Evolutionary conservation across 2,888 invertebrate genomes (phyloP).

Genomic region (Stenichneumon culpator): DNA sequence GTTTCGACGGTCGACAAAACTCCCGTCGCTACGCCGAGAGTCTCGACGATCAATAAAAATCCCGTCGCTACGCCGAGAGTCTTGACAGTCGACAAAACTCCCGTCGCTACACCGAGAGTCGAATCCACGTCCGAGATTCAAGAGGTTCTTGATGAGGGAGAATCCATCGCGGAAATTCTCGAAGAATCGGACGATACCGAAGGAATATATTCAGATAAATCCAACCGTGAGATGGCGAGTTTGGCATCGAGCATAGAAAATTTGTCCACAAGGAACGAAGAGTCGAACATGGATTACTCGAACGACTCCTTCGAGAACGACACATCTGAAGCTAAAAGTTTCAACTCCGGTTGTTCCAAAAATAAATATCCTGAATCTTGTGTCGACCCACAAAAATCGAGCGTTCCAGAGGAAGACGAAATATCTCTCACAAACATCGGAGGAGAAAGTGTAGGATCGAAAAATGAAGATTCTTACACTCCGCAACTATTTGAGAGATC

Average conservation of each 20-base stretch:
- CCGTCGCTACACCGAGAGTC: not conserved
- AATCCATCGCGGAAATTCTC: conserved; percentile 58
- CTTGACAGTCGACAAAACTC: conserved; percentile 6
- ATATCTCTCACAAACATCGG: not conserved
- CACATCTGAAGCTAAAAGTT: conserved; percentile 32
- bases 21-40: not conserved
- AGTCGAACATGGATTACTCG: conserved; percentile 49
- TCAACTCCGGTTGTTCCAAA: not conserved
- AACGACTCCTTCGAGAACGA: conserved; percentile 66
- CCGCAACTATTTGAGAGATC: not conserved
- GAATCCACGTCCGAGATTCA: conserved; percentile 25
- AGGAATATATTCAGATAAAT: conserved; percentile 12
- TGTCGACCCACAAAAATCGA: not conserved
- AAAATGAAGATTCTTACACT: not conserved
- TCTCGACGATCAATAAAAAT: conserved; percentile 10
- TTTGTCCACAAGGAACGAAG: conserved; percentile 14
- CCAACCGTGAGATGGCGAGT: not conserved
- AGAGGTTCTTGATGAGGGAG: conserved; percentile 34
- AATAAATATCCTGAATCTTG: not conserved
- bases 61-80: not conserved
- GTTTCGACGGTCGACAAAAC: conserved; percentile 13
- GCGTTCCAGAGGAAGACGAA: not conserved
- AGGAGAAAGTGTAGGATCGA: not conserved
- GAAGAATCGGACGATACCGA: conserved; percentile 28
- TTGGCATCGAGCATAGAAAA: conserved; percentile 1